These are phyloP conservation scores for Sebastes nivosus DNA, from an alignment of 2,797 vertebrate genomes.

Conservation along the genomic window DNA sequence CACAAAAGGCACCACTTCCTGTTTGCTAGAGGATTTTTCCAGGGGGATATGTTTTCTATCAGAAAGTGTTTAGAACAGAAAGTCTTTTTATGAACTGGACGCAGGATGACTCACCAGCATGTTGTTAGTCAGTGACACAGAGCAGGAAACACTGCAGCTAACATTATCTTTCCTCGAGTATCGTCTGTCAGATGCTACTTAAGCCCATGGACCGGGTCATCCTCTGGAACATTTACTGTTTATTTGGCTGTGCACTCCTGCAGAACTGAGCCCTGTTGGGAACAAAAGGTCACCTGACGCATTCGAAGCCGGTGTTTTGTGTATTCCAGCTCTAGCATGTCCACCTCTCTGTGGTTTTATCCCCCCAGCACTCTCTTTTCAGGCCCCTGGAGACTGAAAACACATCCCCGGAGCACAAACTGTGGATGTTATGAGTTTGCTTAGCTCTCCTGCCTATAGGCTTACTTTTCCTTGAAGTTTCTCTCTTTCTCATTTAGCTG, in stretches of 20 bases:
- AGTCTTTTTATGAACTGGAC: slow-evolving; percentile 13
- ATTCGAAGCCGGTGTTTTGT: slow-evolving; percentile 52
- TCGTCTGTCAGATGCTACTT: slow-evolving; percentile 37
- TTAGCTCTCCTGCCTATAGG: slow-evolving; percentile 50
- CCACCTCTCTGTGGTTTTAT: slow-evolving; percentile 32
- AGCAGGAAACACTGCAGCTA: background rate
- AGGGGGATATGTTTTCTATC: background rate
- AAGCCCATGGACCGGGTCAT: background rate
- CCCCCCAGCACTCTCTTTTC: slow-evolving; percentile 15
- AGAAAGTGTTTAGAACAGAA: background rate
- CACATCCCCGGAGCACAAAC: slow-evolving; percentile 39
- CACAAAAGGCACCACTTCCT: slow-evolving; percentile 1
- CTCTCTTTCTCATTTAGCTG: slow-evolving; percentile 29
- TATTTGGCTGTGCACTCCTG: slow-evolving; percentile 60
- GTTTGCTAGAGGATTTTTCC: background rate
- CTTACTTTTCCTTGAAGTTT: slow-evolving; percentile 30
- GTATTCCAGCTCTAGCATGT: slow-evolving; percentile 48
- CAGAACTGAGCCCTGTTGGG: slow-evolving; percentile 61
- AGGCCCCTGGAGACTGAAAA: slow-evolving; percentile 45
- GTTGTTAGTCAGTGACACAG: background rate
- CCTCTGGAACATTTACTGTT: slow-evolving; percentile 52
- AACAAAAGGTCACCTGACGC: slow-evolving; percentile 71
- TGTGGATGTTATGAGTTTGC: slow-evolving; percentile 54
- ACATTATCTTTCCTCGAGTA: slow-evolving; percentile 2
- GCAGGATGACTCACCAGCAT: background rate